phyloP scores from a whole-genome alignment of 2,113 vertebrate species.

The Raphicerus campestris region DNA sequence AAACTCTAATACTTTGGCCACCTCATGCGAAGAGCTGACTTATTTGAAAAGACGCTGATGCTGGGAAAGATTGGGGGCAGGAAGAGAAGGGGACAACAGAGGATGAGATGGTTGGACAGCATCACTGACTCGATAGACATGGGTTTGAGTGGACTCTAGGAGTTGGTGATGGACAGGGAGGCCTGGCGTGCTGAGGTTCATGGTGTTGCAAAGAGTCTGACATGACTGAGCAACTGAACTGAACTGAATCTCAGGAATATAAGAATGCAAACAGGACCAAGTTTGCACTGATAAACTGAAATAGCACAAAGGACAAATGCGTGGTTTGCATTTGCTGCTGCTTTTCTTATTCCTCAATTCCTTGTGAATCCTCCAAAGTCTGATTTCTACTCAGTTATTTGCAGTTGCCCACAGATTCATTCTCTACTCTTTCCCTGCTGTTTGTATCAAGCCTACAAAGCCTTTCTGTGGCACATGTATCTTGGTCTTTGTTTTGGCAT shows the following conservation, averaged over 20 bases:
- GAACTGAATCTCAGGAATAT: not conserved
- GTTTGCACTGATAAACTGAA: not conserved
- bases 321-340: not conserved
- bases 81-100: too few relatives aligned
- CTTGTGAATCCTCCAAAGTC: not conserved
- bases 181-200: fast-evolving
- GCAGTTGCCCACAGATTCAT: not conserved
- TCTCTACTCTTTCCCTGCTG: not conserved
- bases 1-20: too few relatives aligned
- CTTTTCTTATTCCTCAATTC: not conserved
- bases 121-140: not conserved
- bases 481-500: not conserved
- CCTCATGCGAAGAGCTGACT: too few relatives aligned
- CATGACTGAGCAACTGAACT: not conserved
- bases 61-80: too few relatives aligned
- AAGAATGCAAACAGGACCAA: not conserved
- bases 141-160: not conserved
- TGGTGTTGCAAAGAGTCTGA: not conserved
- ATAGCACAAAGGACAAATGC: not conserved
- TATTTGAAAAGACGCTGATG: too few relatives aligned
- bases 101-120: not conserved
- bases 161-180: not conserved
- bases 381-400: not conserved
- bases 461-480: not conserved
- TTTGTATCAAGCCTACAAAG: not conserved